Conservation (phyloP, 1,140 invertebrate genomes). For the Lepidurus arcticus region DNA sequence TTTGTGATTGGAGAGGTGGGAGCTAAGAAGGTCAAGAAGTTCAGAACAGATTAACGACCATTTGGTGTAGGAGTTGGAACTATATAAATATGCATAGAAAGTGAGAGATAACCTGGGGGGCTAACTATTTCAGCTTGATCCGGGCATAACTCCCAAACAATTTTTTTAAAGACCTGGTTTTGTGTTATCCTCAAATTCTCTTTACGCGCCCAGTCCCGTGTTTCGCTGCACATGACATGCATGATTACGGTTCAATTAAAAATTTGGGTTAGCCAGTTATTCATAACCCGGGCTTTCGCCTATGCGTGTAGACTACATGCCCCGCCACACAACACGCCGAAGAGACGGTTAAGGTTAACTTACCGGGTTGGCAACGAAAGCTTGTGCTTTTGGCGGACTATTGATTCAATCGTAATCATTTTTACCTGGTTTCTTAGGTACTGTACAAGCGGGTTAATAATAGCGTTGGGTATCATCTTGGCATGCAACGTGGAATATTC, state of each 20-base stretch:
- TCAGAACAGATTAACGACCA: not conserved
- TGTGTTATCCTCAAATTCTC: not conserved
- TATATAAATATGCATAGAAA: not conserved
- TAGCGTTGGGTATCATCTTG: not conserved
- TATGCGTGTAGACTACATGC: no score
- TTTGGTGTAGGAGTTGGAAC: not conserved
- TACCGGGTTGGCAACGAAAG: not conserved
- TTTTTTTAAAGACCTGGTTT: not conserved
- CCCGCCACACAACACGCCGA: no score
- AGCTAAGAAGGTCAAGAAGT: not conserved
- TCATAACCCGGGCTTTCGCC: not conserved
- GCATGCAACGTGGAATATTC: conserved; percentile 12
- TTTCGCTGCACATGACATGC: not conserved
- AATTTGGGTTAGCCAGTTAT: not conserved
- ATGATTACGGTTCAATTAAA: not conserved
- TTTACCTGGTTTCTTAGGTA: not conserved
- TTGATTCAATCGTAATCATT: not conserved
- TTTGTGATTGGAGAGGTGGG: not conserved
- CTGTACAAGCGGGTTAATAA: not conserved
- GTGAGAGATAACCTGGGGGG: not conserved
- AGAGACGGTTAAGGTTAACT: no score
- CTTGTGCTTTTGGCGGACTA: not conserved
- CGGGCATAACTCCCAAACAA: not conserved
- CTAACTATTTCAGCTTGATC: not conserved
- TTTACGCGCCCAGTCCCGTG: not conserved